Evolutionary conservation across 1,140 invertebrate species (phyloP).

Genomic region (Drosophila yakuba): DNA sequence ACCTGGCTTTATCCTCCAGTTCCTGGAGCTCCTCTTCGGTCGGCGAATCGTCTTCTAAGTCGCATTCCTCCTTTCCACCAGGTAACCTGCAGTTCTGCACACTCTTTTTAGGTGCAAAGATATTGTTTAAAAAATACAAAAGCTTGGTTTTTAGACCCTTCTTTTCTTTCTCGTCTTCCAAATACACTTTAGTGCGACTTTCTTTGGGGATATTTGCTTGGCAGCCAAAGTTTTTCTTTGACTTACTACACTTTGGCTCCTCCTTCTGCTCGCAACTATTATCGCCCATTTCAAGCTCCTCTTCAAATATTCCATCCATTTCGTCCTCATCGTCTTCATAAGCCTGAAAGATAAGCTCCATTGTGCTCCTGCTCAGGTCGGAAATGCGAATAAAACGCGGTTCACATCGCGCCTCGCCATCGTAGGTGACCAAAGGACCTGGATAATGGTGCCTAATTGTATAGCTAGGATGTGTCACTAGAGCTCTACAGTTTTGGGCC

Average conservation of each 20-base stretch:
- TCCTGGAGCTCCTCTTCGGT: background rate
- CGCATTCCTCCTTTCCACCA: background rate
- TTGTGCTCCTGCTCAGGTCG: slow-evolving; percentile 15
- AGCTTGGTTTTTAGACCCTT: background rate
- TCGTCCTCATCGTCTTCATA: background rate
- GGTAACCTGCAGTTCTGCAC: background rate
- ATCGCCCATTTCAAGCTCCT: background rate
- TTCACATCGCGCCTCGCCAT: slow-evolving; percentile 47
- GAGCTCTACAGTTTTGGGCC: background rate
- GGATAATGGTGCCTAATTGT: slow-evolving; percentile 56
- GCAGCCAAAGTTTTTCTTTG: background rate
- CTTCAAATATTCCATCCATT: background rate
- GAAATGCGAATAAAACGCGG: slow-evolving; percentile 39
- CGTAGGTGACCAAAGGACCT: slow-evolving; percentile 52
- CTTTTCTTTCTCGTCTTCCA: too few relatives aligned
- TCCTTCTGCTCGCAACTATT: background rate
- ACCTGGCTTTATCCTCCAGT: slow-evolving; percentile 10
- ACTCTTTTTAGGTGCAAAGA: background rate
- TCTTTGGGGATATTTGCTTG: background rate
- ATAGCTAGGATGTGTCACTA: slow-evolving; percentile 22
- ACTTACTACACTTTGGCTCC: background rate
- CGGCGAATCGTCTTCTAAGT: background rate
- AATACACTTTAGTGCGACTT: too few relatives aligned
- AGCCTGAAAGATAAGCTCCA: slow-evolving; percentile 1
- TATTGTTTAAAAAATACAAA: background rate